Conservation (phyloP, 1,140 invertebrate species). For the Drosophila insularis region DNA sequence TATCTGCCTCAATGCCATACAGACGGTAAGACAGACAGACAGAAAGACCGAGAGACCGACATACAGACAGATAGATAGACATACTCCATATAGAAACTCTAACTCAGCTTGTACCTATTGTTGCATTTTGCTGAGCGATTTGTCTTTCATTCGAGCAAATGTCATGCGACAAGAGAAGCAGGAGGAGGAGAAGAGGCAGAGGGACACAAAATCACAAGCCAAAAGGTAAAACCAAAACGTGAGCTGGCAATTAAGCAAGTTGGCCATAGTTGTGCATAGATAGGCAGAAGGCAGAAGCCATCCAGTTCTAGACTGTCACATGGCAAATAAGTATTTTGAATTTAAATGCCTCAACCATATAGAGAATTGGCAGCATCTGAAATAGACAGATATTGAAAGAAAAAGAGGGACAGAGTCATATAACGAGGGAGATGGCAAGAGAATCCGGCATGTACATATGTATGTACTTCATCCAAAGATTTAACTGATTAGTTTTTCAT, state of each 20-base stretch:
- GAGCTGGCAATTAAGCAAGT: conserved; percentile 76
- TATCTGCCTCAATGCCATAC: conserved; percentile 72
- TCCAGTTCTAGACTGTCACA: conserved; percentile 30
- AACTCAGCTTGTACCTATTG: conserved; percentile 37
- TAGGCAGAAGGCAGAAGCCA: conserved; percentile 9
- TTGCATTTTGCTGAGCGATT: conserved; percentile 61
- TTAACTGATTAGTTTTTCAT: conserved; percentile 44
- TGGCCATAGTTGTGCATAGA: conserved; percentile 25
- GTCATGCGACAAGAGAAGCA: conserved; percentile 41
- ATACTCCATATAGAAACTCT: conserved; percentile 7
- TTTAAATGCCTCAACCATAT: conserved; percentile 28
- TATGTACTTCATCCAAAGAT: conserved; percentile 18
- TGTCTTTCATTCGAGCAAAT: conserved; percentile 66
- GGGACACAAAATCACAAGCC: conserved; percentile 57
- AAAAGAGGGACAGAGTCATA: neutral
- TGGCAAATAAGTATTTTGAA: conserved; percentile 30
- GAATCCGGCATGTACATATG: conserved; percentile 22
- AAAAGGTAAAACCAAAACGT: conserved; percentile 67
- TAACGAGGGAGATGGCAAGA: neutral
- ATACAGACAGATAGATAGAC: neutral
- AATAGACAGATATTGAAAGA: neutral
- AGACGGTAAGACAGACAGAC: conserved; percentile 1
- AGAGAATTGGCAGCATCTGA: neutral
- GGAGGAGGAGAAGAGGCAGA: too few species aligned
- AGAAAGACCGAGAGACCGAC: neutral